Percentiles rank a stretch among this genome's conserved stretches.
phyloP scores from a whole-genome alignment of 1,140 invertebrate genomes.

The Geopemphigus sp. region DNA sequence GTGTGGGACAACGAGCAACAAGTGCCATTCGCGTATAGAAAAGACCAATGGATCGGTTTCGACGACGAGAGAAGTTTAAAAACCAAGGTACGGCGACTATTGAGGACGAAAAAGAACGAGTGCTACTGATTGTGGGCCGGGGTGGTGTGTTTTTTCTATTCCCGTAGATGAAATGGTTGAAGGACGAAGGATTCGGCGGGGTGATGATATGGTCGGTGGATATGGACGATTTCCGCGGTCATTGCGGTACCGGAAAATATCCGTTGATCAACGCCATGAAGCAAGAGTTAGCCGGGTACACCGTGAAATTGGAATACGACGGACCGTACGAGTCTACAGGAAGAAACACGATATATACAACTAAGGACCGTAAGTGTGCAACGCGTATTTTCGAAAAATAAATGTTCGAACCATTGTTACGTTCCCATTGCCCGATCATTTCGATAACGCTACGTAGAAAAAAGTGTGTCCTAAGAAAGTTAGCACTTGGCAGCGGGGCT shows the following conservation, averaged over 20 bases:
- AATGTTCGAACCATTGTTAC: no score
- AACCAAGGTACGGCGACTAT: conserved; percentile 71
- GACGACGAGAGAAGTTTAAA: conserved; percentile 90
- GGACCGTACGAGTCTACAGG: conserved; percentile 77
- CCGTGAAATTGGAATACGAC: conserved; percentile 80
- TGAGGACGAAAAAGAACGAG: no score
- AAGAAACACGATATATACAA: conserved; percentile 73
- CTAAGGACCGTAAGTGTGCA: conserved; percentile 82
- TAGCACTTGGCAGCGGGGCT: no score
- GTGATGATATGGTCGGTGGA: conserved; percentile 97
- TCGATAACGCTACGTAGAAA: no score
- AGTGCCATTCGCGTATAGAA: conserved; percentile 88
- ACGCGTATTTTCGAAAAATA: no score
- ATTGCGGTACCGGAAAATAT: conserved; percentile 86
- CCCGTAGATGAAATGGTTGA: conserved; percentile 85
- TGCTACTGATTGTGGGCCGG: neutral
- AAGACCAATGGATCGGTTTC: conserved; percentile 93
- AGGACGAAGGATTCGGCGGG: conserved; percentile 89
- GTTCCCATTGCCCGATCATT: no score
- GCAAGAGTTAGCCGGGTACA: conserved; percentile 78
- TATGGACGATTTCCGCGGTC: conserved; percentile 91
- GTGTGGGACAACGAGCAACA: conserved; percentile 96
- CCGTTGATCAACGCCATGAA: conserved; percentile 85
- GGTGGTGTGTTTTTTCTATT: no score
- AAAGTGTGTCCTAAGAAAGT: no score